phyloP scores from a whole-genome alignment of 2,113 vertebrate genomes.

The Chunga burmeisteri region DNA sequence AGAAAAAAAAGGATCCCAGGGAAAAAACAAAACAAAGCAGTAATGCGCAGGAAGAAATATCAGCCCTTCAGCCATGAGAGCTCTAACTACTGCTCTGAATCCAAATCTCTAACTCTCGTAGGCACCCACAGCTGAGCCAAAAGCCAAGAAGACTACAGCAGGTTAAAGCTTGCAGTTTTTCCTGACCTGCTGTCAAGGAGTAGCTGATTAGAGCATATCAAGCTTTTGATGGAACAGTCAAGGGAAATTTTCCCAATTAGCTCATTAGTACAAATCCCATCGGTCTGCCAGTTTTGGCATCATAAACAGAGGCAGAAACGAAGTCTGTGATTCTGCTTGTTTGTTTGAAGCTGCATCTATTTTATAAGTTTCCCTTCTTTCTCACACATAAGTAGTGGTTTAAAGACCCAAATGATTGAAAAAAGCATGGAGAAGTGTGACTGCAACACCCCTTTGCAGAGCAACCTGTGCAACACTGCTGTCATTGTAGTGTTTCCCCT shows the following conservation, averaged over 20 bases:
- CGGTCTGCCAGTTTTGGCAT: background rate
- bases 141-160: background rate
- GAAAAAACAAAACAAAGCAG: background rate
- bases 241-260: background rate
- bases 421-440: background rate
- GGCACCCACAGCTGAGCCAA: background rate
- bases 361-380: background rate
- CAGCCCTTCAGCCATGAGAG: background rate
- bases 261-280: background rate
- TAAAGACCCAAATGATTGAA: background rate
- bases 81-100: background rate
- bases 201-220: background rate
- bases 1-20: background rate
- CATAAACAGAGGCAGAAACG: accelerated
- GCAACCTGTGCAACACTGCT: background rate
- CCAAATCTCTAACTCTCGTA: accelerated
- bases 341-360: background rate
- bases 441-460: background rate
- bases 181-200: background rate
- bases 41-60: background rate
- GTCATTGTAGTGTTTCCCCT: accelerated
- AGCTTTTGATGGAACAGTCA: background rate
- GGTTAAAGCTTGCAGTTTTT: background rate
- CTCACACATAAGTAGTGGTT: background rate
- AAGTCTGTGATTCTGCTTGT: background rate